phyloP scores from a whole-genome alignment of 2,113 vertebrate genomes.

The Lagopus leucura region DNA sequence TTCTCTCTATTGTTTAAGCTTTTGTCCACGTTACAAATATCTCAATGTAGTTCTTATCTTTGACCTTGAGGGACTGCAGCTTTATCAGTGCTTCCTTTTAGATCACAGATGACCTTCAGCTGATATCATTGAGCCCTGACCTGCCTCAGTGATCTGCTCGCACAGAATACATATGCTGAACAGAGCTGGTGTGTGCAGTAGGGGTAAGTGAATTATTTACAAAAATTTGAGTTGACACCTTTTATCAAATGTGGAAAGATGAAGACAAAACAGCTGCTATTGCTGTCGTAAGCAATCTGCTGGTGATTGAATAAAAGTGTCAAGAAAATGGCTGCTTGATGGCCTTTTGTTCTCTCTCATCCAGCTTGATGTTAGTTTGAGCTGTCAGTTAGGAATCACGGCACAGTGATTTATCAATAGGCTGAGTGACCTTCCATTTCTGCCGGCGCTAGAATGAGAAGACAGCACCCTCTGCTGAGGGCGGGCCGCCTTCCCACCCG shows the following conservation, averaged over 20 bases:
- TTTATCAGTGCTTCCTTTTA: constrained; percentile 86
- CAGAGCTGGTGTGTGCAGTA: constrained; percentile 90
- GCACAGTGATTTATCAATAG: constrained; percentile 99
- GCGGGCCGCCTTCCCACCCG: background rate
- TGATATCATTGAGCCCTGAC: constrained; percentile 96
- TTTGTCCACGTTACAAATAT: constrained; percentile 86
- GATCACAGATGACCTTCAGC: constrained; percentile 95
- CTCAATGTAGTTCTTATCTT: constrained; percentile 90
- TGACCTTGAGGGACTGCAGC: constrained; percentile 92
- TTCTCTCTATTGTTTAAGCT: constrained; percentile 88
- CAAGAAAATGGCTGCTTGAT: constrained; percentile 99
- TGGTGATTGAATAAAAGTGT: constrained; percentile 99
- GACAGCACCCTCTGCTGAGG: constrained; percentile 84
- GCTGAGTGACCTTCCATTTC: constrained; percentile 95
- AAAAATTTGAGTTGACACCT: constrained; percentile 99
- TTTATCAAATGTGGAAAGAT: constrained; percentile 99
- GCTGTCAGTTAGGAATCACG: constrained; percentile 99
- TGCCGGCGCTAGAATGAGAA: constrained; percentile 74
- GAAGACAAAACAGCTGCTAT: constrained; percentile 99
- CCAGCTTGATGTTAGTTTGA: constrained; percentile 99
- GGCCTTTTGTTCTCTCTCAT: constrained; percentile 99
- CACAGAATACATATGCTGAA: constrained; percentile 96
- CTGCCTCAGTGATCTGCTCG: constrained; percentile 92
- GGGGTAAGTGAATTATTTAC: constrained; percentile 99
- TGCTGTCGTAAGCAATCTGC: constrained; percentile 99